Percentiles rank a stretch among this genome's conserved stretches.
Conservation (phyloP, 2,888 invertebrate genomes). For the Poecilus cupreus region DNA sequence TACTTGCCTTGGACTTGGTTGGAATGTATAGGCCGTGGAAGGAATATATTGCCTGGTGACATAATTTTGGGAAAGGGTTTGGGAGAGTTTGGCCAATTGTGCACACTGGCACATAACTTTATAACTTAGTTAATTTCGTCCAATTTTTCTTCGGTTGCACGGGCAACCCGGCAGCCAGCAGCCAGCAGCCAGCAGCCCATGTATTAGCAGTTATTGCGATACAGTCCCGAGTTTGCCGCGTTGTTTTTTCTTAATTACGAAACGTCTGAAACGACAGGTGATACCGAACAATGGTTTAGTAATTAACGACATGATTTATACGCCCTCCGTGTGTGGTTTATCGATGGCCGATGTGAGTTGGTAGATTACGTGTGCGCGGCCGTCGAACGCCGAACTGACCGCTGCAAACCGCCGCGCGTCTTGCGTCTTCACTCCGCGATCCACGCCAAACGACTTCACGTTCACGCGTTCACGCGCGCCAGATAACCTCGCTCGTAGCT, state of each 20-base stretch:
- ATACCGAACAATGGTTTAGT: conserved; percentile 57
- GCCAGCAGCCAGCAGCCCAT: conserved; percentile 42
- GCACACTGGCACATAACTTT: conserved; percentile 47
- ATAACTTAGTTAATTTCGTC: conserved; percentile 51
- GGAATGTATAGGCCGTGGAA: neutral
- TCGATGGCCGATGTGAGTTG: conserved; percentile 49
- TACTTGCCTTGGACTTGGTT: too few relatives aligned
- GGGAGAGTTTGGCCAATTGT: conserved; percentile 34
- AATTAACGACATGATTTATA: conserved; percentile 57
- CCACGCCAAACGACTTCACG: conserved; percentile 27
- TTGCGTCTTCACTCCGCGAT: neutral
- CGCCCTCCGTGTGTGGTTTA: conserved; percentile 54
- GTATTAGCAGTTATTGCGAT: conserved; percentile 56
- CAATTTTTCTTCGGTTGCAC: conserved; percentile 38
- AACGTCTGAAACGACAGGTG: conserved; percentile 53
- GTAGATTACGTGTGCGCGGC: conserved; percentile 52
- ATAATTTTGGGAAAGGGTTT: conserved; percentile 18
- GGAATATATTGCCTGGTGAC: neutral
- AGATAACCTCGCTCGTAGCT: too few relatives aligned
- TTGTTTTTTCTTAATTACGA: conserved; percentile 58
- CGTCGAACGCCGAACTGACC: neutral
- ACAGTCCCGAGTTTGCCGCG: conserved; percentile 43
- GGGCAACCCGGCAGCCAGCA: neutral
- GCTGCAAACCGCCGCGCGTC: neutral
- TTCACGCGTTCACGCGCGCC: conserved; percentile 7